Conservation (phyloP, 2,888 invertebrate genomes). For the Ophraella communa region DNA sequence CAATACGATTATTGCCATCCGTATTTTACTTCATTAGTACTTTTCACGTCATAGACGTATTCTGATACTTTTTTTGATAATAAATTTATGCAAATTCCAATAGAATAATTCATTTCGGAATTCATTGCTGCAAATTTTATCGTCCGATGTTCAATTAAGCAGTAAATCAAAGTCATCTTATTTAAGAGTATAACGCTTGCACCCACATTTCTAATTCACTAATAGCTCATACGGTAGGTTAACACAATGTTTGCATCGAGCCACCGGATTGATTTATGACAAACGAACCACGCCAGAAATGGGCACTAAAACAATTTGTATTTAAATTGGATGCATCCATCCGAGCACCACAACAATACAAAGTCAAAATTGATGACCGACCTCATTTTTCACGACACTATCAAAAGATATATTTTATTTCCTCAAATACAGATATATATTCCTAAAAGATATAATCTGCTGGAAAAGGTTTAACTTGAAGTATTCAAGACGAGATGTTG, state of each 20-base stretch:
- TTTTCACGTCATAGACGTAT: slow-evolving; percentile 25
- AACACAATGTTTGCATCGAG: not conserved
- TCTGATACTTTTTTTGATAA: too few species aligned
- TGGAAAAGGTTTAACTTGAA: not conserved
- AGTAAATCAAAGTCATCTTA: not conserved
- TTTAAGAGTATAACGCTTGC: not conserved
- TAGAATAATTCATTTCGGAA: too few species aligned
- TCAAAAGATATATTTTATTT: not conserved
- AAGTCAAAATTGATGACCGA: not conserved
- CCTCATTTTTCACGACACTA: not conserved
- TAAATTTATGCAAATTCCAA: too few species aligned
- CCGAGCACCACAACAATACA: not conserved
- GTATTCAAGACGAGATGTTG: not conserved
- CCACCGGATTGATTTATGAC: not conserved
- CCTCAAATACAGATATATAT: not conserved
- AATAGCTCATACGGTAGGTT: not conserved
- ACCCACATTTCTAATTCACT: not conserved
- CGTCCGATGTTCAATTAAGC: too few species aligned
- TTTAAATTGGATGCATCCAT: slow-evolving; percentile 1
- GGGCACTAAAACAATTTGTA: not conserved
- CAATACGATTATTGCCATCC: slow-evolving; percentile 48
- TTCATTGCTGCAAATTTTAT: too few species aligned
- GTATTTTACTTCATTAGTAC: slow-evolving; percentile 47
- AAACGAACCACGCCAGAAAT: not conserved
- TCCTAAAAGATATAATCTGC: not conserved